phyloP scores from a whole-genome alignment of 2,888 invertebrate species.

The Oxystoma pomonae region DNA sequence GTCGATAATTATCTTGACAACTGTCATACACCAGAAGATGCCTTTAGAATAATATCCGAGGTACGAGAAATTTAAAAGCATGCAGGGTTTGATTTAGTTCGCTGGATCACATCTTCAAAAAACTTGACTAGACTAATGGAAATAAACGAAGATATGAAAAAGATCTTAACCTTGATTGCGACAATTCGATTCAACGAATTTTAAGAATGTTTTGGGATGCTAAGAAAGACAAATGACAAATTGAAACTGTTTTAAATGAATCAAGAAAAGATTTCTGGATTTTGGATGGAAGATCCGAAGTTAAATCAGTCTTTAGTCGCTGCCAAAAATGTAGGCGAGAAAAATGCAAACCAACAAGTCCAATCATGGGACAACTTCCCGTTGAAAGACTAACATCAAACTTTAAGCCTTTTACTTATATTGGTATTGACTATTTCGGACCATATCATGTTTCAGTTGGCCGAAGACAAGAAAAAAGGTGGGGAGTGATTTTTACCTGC shows the following conservation, averaged over 20 bases:
- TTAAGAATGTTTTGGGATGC: slow-evolving; percentile 16
- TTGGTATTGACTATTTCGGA: no score
- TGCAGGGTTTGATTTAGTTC: slow-evolving; percentile 3
- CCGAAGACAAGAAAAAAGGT: no score
- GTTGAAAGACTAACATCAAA: no score
- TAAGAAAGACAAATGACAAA: background rate
- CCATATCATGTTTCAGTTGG: no score
- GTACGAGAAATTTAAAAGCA: slow-evolving; percentile 13
- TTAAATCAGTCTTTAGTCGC: background rate
- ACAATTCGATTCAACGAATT: slow-evolving; percentile 9
- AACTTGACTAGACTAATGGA: slow-evolving; percentile 3
- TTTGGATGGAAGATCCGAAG: background rate
- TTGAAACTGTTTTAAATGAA: background rate
- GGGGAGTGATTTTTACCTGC: no score
- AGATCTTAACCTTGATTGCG: background rate
- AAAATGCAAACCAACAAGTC: background rate
- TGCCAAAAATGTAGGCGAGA: background rate
- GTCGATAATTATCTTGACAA: slow-evolving; percentile 25
- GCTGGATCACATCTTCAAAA: slow-evolving; percentile 30
- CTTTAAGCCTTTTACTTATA: no score
- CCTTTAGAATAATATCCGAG: slow-evolving; percentile 12
- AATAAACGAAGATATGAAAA: background rate
- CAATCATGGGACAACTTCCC: no score
- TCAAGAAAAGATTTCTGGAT: background rate
- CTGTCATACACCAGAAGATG: slow-evolving; percentile 22